A percentile compares a stretch with the other conserved stretches of the same genome.
Conservation (phyloP, 2,113 vertebrate genomes). For the Crotalus tigris region DNA sequence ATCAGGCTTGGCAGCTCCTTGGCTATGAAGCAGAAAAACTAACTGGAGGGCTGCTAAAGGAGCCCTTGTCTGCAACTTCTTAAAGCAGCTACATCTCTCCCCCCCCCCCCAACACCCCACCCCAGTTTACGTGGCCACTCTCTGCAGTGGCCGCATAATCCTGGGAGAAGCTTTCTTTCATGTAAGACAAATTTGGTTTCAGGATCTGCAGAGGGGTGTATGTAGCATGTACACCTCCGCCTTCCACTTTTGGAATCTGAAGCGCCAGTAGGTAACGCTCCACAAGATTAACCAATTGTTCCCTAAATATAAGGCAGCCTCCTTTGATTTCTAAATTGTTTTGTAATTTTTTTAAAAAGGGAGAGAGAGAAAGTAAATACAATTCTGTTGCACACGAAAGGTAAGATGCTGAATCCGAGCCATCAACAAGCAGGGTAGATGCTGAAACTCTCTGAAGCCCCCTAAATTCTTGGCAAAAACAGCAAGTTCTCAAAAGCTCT, state of each 20-base stretch:
- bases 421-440: not conserved
- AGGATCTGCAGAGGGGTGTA: not conserved
- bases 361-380: too few relatives aligned
- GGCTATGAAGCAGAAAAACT: not conserved
- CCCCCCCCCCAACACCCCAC: fast-evolving
- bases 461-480: not conserved
- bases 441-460: not conserved
- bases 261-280: not conserved
- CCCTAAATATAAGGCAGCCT: not conserved
- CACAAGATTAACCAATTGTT: not conserved
- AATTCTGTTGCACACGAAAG: not conserved
- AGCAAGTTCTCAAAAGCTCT: not conserved
- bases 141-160: not conserved
- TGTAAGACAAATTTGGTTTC: not conserved
- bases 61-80: not conserved
- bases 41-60: not conserved
- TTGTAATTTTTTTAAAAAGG: too few relatives aligned
- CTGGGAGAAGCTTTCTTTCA: not conserved
- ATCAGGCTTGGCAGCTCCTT: not conserved
- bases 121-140: not conserved
- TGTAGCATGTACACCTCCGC: not conserved
- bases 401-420: not conserved
- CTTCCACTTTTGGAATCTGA: not conserved
- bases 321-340: not conserved
- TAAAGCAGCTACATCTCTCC: not conserved